phyloP scores from a whole-genome alignment of 2,888 invertebrate genomes.

The Microchrysa polita region DNA sequence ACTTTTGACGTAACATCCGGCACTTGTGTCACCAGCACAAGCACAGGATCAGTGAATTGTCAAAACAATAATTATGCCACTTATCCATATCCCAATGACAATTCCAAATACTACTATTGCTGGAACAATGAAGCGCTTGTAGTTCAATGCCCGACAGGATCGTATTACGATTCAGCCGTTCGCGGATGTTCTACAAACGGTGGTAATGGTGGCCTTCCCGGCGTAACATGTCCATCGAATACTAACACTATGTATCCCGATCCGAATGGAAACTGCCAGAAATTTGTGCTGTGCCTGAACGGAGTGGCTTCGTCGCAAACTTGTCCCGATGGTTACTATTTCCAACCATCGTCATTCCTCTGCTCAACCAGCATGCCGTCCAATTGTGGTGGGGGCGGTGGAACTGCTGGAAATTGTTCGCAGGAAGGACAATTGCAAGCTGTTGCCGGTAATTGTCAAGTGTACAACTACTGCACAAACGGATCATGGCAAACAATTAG shows the following conservation, averaged over 20 bases:
- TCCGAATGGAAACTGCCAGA: background rate
- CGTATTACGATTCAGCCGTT: background rate
- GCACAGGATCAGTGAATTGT: background rate
- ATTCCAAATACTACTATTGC: slow-evolving; percentile 17
- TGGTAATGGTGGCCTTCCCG: background rate
- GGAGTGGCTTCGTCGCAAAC: slow-evolving; percentile 2
- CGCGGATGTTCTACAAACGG: background rate
- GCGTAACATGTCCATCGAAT: background rate
- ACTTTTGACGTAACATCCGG: slow-evolving; percentile 5
- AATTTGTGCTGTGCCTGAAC: slow-evolving; percentile 17
- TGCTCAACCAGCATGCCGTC: background rate
- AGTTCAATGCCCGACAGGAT: slow-evolving; percentile 13
- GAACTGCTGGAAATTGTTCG: background rate
- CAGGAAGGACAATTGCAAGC: background rate
- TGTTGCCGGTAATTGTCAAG: background rate
- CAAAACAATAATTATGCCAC: slow-evolving; percentile 7
- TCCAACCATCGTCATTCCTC: background rate
- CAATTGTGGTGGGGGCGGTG: background rate
- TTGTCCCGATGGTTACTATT: slow-evolving; percentile 22
- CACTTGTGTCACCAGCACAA: background rate
- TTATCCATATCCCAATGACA: slow-evolving; percentile 1
- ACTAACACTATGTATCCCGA: background rate
- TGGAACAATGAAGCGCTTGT: slow-evolving; percentile 26
- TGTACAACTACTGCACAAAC: background rate
- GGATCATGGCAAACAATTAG: background rate